Evolutionary conservation across 2,888 invertebrate species (phyloP).

Genomic region (Cantharis rustica): DNA sequence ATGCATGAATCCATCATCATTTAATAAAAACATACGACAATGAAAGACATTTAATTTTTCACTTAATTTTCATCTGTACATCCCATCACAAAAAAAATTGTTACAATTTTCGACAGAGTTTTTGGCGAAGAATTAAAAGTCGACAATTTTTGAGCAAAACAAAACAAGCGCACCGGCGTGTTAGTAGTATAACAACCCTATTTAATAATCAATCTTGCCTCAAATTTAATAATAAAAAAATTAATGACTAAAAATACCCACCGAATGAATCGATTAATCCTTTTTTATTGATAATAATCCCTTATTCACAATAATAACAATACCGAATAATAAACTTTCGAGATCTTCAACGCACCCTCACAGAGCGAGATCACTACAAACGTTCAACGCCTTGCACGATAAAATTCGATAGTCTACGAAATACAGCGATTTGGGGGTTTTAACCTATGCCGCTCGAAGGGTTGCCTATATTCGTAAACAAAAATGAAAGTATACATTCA

Average conservation of each 20-base stretch:
- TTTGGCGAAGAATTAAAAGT: background rate
- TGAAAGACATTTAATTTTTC: background rate
- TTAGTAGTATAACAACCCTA: constrained; percentile 10
- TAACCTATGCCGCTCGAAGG: background rate
- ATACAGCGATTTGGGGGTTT: constrained; percentile 9
- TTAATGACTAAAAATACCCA: background rate
- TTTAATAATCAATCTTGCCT: background rate
- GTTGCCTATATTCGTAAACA: constrained; percentile 5
- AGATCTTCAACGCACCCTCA: constrained; percentile 7
- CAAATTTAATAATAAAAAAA: background rate
- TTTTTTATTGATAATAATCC: background rate
- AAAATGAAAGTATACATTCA: background rate
- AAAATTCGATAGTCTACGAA: constrained; percentile 3
- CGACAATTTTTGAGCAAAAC: constrained; percentile 5
- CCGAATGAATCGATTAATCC: background rate
- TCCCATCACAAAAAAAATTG: background rate
- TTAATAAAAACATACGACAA: background rate
- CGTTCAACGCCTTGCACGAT: constrained; percentile 15
- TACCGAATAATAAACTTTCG: background rate
- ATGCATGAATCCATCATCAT: background rate
- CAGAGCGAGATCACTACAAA: constrained; percentile 15
- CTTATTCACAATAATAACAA: background rate
- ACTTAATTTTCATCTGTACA: background rate
- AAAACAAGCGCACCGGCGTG: constrained; percentile 25
- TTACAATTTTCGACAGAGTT: background rate